Base-by-base conservation (phyloP, 2,113 vertebrate genomes). In the Microtus ochrogaster region DNA sequence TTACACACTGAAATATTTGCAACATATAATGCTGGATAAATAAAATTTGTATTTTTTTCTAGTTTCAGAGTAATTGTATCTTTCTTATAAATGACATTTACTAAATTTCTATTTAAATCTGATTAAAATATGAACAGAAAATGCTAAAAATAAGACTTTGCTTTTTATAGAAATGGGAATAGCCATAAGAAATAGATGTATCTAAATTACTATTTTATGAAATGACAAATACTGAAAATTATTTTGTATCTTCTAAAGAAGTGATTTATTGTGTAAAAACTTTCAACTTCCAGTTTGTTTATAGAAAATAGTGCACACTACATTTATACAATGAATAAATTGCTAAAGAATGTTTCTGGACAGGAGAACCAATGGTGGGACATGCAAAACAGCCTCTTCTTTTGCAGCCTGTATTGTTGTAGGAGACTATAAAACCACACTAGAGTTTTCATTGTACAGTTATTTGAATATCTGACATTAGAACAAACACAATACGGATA, bases 161-260 rank as follows among this genome's bases (percentile, higher is more conserved):
- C 55, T 87, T 83, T 84, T 17, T 49, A 17, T 24, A 73, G 8
- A 82, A 88, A 55, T n/a, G 76, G 7, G 65, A 74, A 74, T 39
- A 41, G 0, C 16, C 49, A 83, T 39, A 84, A 84, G 7, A 14
- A 92, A 74, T 41, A 10, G 21, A 47, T 14, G 0, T 1, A 13
- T 30, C 24, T 39, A 79, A 96, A 73, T 26, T 78, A 10, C 1
- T 2, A 79, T 1, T 61, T 24, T 55, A 55, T 19, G 74, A 77
- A 93, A 55, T 63, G 68, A 26, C 39, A 39, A 21, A 92, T 58
- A 33, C 63, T 13, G 7, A 87, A 87, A 86, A 81, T 30, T 47
- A n/a, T 10, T 70, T 84, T 91, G 19, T 91, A 19, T 92, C 55
- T 84, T 90, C 39, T 92, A 13, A 92, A 82, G 26, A 83, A 72